Evolutionary conservation across 2,797 vertebrate genomes (phyloP).

Genomic region (Tokudaia muenninki): DNA sequence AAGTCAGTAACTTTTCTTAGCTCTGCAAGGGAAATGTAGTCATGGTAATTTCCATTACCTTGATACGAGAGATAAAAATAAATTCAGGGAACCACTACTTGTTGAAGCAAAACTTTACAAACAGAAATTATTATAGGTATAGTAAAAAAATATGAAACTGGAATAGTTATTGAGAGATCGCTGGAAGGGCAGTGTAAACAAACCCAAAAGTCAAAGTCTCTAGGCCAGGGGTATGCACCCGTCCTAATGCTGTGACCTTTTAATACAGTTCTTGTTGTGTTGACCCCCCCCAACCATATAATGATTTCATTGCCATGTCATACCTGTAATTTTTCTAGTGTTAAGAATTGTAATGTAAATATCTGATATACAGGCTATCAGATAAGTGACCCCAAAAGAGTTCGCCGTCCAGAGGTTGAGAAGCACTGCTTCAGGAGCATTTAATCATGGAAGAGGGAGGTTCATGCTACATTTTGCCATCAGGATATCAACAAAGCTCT

Average conservation of each 20-base stretch:
- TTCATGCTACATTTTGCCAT: background rate
- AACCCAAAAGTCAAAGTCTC: background rate
- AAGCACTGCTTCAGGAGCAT: background rate
- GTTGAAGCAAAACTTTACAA: background rate
- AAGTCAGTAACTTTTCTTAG: background rate
- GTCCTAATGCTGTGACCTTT: background rate
- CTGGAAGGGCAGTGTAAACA: background rate
- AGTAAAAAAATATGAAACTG: background rate
- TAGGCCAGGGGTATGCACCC: background rate
- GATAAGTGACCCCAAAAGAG: background rate
- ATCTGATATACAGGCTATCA: background rate
- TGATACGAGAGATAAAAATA: background rate
- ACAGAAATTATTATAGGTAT: background rate
- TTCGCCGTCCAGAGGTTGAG: background rate
- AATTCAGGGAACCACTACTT: background rate
- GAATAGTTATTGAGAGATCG: background rate
- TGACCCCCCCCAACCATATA: background rate
- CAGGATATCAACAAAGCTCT: background rate
- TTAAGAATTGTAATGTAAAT: background rate
- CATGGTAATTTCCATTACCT: background rate
- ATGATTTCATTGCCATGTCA: background rate
- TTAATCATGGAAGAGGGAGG: background rate
- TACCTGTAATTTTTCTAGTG: background rate
- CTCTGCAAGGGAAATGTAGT: background rate
- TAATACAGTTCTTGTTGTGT: background rate